phyloP scores from a whole-genome alignment of 2,113 vertebrate genomes.

The Bubo scandiacus region DNA sequence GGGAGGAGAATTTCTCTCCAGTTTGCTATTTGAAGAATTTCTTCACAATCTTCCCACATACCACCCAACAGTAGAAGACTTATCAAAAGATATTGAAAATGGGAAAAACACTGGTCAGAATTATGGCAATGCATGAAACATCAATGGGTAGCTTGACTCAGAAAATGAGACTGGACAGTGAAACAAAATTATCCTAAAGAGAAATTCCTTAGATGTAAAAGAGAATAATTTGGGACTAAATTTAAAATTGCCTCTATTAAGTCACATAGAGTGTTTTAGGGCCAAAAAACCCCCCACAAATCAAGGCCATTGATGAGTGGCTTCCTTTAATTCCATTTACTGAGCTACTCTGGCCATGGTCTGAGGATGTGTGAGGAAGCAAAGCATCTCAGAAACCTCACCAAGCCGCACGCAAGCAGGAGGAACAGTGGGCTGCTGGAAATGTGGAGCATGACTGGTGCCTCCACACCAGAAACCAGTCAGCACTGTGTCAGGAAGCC shows the following conservation, averaged over 20 bases:
- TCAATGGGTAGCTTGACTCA: not conserved
- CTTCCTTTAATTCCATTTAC: not conserved
- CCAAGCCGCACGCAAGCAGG: not conserved
- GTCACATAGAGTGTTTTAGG: not conserved
- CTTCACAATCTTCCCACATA: constrained; percentile 58
- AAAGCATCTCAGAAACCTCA: not conserved
- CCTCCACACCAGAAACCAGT: not conserved
- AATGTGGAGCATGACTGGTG: fast-evolving
- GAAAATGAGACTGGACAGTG: not conserved
- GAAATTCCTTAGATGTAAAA: not conserved
- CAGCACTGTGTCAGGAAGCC: not conserved
- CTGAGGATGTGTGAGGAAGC: not conserved
- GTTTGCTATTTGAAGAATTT: constrained; percentile 68
- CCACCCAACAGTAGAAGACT: not conserved
- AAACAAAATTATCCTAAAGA: not conserved
- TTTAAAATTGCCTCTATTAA: not conserved
- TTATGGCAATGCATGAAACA: not conserved
- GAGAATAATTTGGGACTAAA: not conserved
- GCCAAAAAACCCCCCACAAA: not conserved
- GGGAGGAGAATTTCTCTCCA: constrained; percentile 68
- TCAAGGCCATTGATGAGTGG: not conserved
- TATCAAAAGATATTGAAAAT: not conserved
- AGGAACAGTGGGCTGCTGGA: not conserved
- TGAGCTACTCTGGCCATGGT: not conserved
- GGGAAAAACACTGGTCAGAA: not conserved